These are phyloP conservation scores for Sinocyclocheilus anophthalmus DNA, from an alignment of 2,113 vertebrate genomes.

Conservation along the genomic window DNA sequence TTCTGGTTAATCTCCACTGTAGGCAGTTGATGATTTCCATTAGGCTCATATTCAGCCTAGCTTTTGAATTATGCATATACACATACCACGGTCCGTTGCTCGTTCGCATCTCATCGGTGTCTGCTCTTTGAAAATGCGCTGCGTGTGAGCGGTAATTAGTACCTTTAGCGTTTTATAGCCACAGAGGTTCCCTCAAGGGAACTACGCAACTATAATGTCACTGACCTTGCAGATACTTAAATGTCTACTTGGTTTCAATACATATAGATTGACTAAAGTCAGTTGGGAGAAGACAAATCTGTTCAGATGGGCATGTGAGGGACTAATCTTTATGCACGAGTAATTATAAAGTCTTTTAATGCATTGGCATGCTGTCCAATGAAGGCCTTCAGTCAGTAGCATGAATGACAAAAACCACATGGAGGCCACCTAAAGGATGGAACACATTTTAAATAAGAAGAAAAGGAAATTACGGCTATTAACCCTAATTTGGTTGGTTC, in stretches of 20 bases:
- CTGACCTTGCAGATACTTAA: constrained; percentile 54
- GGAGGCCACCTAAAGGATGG: constrained; percentile 40
- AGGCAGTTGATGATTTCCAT: constrained; percentile 29
- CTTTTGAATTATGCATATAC: constrained; percentile 37
- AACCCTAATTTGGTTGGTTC: not conserved
- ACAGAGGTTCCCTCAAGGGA: constrained; percentile 11
- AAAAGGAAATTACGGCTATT: constrained; percentile 10
- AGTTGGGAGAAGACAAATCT: constrained; percentile 30
- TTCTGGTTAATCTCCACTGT: constrained; percentile 23
- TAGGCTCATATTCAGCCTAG: constrained; percentile 6
- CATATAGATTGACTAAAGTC: constrained; percentile 41
- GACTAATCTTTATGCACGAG: constrained; percentile 36
- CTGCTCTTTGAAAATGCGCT: constrained; percentile 17
- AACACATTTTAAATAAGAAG: constrained; percentile 2
- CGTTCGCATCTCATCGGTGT: not conserved
- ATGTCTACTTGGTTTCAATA: constrained; percentile 40
- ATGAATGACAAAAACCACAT: constrained; percentile 37
- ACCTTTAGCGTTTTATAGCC: constrained; percentile 15
- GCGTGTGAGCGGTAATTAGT: constrained; percentile 45
- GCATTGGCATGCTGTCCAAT: constrained; percentile 44
- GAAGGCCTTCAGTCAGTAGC: constrained; percentile 11
- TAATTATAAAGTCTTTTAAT: constrained; percentile 56
- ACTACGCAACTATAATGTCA: constrained; percentile 48
- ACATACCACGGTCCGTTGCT: not conserved
- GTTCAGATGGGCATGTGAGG: constrained; percentile 28